Conservation (phyloP, 2,113 vertebrate species). For the Cottus gobio region DNA sequence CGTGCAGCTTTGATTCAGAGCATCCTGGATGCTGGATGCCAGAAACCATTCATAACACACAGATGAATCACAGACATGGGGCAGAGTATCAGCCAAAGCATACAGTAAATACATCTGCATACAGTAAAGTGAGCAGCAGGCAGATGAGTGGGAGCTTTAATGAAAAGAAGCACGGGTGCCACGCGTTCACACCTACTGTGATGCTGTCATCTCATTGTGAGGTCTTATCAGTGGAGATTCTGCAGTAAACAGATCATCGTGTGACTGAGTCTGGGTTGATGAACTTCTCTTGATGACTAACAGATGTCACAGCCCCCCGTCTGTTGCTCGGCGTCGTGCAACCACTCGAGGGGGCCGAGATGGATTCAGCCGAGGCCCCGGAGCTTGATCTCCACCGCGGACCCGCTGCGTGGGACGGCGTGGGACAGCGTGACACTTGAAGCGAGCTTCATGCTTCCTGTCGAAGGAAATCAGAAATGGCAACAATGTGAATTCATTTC, state of each 20-base stretch:
- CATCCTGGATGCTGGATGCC: background rate
- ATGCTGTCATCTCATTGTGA: constrained; percentile 73
- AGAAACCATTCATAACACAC: background rate
- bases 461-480: constrained; percentile 40
- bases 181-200: constrained; percentile 61
- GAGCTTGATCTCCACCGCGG: background rate
- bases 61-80: background rate
- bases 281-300: constrained; percentile 44
- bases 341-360: background rate
- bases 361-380: background rate
- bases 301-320: constrained; percentile 27
- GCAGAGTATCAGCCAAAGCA: background rate
- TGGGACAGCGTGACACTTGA: background rate
- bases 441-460: constrained; percentile 22
- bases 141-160: constrained; percentile 58
- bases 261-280: constrained; percentile 46
- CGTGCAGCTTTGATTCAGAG: background rate
- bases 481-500: constrained; percentile 46
- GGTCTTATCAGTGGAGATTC: constrained; percentile 44
- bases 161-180: constrained; percentile 60
- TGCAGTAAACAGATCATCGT: constrained; percentile 56
- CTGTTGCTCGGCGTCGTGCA: constrained; percentile 19
- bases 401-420: background rate
- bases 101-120: constrained; percentile 37
- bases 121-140: constrained; percentile 25